Percentiles rank a stretch among this genome's conserved stretches.
These are phyloP conservation scores for Torymus aiolomorphi DNA, from an alignment of 2,888 invertebrate genomes.

Conservation along the genomic window DNA sequence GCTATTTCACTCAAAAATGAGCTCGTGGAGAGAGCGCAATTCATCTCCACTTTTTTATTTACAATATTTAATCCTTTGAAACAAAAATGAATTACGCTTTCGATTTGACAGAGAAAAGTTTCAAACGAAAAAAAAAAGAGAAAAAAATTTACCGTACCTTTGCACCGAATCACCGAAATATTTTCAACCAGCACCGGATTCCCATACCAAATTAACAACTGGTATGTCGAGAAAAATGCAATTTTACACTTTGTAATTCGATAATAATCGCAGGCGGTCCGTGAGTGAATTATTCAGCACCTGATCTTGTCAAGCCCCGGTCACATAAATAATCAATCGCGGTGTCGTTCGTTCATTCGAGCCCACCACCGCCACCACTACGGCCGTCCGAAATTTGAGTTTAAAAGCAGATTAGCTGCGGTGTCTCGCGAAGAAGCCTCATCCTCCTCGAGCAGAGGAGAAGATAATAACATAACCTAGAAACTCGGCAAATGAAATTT, in stretches of 20 bases:
- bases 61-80: too few species aligned
- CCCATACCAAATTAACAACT: neutral
- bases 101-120: too few species aligned
- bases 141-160: too few species aligned
- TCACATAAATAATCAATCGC: constrained; percentile 50
- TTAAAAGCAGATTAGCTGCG: constrained; percentile 51
- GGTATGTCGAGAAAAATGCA: neutral
- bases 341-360: neutral
- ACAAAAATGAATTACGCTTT: too few species aligned
- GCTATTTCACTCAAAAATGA: too few species aligned
- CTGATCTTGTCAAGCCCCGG: constrained; percentile 21
- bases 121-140: too few species aligned
- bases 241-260: constrained; percentile 28
- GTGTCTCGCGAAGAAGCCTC: constrained; percentile 10
- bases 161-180: too few species aligned
- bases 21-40: too few species aligned
- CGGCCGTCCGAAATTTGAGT: constrained; percentile 40
- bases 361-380: too few species aligned
- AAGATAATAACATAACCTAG: constrained; percentile 52
- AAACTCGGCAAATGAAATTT: constrained; percentile 53
- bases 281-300: constrained; percentile 26
- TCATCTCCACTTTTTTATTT: too few species aligned
- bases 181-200: too few species aligned
- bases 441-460: constrained; percentile 5
- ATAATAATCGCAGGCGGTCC: neutral